A percentile compares a stretch with the other conserved stretches of the same genome.
Conservation (phyloP, 2,113 vertebrate species). For the Takifugu flavidus region DNA sequence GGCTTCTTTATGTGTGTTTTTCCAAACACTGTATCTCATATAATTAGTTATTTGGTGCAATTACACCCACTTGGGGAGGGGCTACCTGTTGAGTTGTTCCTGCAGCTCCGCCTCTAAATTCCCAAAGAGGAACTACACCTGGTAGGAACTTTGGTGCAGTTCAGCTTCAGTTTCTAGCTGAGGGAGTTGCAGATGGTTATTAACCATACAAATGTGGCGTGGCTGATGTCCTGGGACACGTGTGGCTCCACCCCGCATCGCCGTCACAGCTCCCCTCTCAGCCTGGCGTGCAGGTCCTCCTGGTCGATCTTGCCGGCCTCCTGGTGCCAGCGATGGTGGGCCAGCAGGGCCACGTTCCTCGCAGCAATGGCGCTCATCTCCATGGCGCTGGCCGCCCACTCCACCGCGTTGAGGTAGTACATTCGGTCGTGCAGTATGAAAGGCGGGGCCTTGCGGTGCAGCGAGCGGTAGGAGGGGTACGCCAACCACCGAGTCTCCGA, state of each 20-base stretch:
- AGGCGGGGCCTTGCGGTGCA: constrained; percentile 76
- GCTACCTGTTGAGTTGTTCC: too few species aligned
- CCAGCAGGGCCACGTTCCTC: constrained; percentile 84
- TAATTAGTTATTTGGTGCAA: too few species aligned
- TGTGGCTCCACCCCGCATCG: not conserved
- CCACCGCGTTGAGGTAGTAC: constrained; percentile 87
- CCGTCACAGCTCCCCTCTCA: constrained; percentile 84
- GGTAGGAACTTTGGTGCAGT: too few species aligned
- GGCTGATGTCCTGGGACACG: too few species aligned
- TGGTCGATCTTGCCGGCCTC: constrained; percentile 78
- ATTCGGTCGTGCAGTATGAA: constrained; percentile 83
- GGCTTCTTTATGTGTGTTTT: too few species aligned
- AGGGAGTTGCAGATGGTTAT: not conserved
- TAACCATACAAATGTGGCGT: not conserved
- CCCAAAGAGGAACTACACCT: too few species aligned
- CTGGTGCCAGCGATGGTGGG: constrained; percentile 85
- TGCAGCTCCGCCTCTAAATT: too few species aligned
- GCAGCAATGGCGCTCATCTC: constrained; percentile 89
- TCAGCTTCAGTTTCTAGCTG: too few species aligned
- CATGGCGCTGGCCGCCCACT: constrained; percentile 87
- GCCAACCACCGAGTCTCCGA: constrained; percentile 81
- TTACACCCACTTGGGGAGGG: too few species aligned
- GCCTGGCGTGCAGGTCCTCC: constrained; percentile 82
- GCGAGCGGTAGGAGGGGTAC: constrained; percentile 78
- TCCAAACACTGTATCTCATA: too few species aligned